Evolutionary conservation across 2,797 vertebrate species (phyloP).

Genomic region (Buphagus erythrorhynchus): DNA sequence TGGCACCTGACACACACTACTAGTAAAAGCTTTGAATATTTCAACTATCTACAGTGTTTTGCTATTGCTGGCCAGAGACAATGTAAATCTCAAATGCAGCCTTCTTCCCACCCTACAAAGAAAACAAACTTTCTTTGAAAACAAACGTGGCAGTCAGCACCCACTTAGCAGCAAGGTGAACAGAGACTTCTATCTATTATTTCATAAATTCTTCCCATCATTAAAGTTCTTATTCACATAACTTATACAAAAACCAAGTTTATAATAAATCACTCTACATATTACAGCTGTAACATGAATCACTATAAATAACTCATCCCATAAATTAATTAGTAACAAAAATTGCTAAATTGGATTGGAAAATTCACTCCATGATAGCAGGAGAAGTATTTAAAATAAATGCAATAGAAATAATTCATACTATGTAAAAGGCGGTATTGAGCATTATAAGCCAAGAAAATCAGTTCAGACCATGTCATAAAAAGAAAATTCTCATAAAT

Average conservation of each 20-base stretch:
- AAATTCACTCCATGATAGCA: background rate
- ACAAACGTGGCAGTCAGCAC: background rate
- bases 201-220: background rate
- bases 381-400: background rate
- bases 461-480: background rate
- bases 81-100: background rate
- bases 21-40: background rate
- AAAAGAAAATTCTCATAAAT: conserved; percentile 40
- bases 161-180: background rate
- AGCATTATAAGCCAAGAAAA: background rate
- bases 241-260: background rate
- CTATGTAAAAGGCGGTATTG: background rate
- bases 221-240: background rate
- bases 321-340: background rate
- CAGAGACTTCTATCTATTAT: background rate
- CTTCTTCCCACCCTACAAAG: background rate
- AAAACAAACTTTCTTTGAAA: background rate
- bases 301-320: background rate
- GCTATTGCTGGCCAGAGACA: background rate
- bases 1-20: background rate
- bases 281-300: background rate
- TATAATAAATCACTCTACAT: background rate
- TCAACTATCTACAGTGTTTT: background rate
- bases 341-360: background rate
- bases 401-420: background rate